Conservation (phyloP, 2,888 invertebrate species). For the Trisateles emortualis region DNA sequence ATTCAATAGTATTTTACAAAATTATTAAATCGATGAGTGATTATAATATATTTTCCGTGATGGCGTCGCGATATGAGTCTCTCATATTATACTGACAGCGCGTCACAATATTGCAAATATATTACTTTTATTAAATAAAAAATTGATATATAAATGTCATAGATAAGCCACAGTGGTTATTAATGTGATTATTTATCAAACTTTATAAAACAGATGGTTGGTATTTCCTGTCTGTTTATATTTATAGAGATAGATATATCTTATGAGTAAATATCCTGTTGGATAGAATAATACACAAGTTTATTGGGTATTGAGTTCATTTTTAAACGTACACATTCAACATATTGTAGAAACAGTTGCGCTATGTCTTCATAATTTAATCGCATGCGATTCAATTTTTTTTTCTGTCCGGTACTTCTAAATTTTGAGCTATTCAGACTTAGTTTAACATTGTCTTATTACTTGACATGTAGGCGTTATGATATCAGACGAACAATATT, state of each 20-base stretch:
- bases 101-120: neutral
- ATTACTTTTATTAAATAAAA: neutral
- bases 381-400: too few species aligned
- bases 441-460: neutral
- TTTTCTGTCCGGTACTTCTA: neutral
- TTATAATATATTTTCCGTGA: too few species aligned
- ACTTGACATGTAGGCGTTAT: slow-evolving; percentile 6
- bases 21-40: too few species aligned
- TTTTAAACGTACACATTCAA: too few species aligned
- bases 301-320: too few species aligned
- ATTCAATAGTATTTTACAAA: too few species aligned
- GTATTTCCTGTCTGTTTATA: slow-evolving; percentile 5
- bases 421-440: neutral
- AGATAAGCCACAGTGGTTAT: neutral
- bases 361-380: too few species aligned
- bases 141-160: neutral
- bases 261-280: neutral
- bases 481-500: slow-evolving; percentile 9
- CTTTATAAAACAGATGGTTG: slow-evolving; percentile 1
- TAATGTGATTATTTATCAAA: slow-evolving; percentile 4
- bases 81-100: neutral
- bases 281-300: neutral
- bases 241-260: slow-evolving; percentile 1
- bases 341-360: too few species aligned
- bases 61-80: too few species aligned